Conservation (phyloP, 1,140 invertebrate species). For the Dryas iulia region DNA sequence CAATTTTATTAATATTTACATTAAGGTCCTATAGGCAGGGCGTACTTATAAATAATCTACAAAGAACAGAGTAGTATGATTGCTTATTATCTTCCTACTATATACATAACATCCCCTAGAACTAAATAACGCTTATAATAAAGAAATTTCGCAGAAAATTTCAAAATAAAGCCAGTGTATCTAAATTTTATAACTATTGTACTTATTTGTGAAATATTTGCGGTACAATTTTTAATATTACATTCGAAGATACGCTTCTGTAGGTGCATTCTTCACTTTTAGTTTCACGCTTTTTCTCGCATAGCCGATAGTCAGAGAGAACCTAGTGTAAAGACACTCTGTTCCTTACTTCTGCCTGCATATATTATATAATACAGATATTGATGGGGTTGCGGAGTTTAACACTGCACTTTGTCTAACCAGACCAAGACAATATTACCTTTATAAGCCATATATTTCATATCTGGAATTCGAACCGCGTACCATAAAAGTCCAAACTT, state of each 20-base stretch:
- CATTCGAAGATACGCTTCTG: too few relatives aligned
- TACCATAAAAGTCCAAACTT: too few relatives aligned
- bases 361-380: too few relatives aligned
- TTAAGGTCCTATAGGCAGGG: constrained; percentile 30
- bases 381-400: not conserved
- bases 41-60: constrained; percentile 37
- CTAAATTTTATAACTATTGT: not conserved
- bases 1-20: constrained; percentile 50
- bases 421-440: too few relatives aligned
- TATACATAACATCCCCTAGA: constrained; percentile 71
- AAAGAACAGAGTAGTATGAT: constrained; percentile 32
- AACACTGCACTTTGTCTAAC: not conserved
- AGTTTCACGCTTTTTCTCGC: not conserved
- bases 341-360: too few relatives aligned
- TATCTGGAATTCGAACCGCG: too few relatives aligned
- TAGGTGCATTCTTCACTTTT: not conserved
- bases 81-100: constrained; percentile 31
- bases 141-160: constrained; percentile 25
- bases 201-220: not conserved
- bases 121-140: constrained; percentile 76
- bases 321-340: too few relatives aligned
- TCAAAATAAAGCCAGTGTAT: constrained; percentile 5
- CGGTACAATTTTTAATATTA: not conserved
- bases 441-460: not conserved
- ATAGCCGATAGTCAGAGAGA: too few relatives aligned